Evolutionary conservation across 2,113 vertebrate species (phyloP), one percentile per base, ranked within the genome.

Genomic region (Eublepharis macularius): DNA sequence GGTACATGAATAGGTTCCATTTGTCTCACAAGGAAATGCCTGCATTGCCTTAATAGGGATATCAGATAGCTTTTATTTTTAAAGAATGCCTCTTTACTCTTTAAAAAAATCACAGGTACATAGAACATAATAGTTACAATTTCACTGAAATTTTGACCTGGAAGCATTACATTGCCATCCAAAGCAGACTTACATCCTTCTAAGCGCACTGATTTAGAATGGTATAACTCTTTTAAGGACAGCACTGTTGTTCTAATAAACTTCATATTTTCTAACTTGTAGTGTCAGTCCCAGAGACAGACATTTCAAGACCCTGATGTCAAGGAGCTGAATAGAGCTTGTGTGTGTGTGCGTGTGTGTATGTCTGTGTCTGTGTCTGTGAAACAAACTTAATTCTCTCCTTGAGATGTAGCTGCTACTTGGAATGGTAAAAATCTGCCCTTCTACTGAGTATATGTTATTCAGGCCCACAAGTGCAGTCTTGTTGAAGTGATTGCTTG

Each of bases 341-440:
- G 49, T 51, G 49, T 51, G 14, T 51, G 10, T 49, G 77, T 74
- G 66, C n/a, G 3, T 2, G 32, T 39, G n/a, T n/a, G n/a, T n/a
- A n/a, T n/a, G n/a, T n/a, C n/a, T n/a, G n/a, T 51, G 14, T 51
- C 49, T 49, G 77, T 74, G 66, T n/a, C 4, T 2, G 32, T 39
- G n/a, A 85, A 82, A 51, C 36, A 76, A 76, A 49, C 47, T 81
- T 81, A 81, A 66, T 34, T 63, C n/a, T 34, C 65, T 49, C 47
- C 69, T 66, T 80, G 16, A 80, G 57, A 68, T 66, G 29, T 41
- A 5, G 39, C 29, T 32, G 19, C 10, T n/a, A n/a, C 9, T 36
- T 10, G 34, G 14, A 57, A 17, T 57, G 26, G 7, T 11, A 60
- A 19, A 63, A 12, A 6, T 36, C 2, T 39, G 36, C 10, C 13